Base-by-base conservation (phyloP, 1,140 invertebrate species). In the Musca domestica region DNA sequence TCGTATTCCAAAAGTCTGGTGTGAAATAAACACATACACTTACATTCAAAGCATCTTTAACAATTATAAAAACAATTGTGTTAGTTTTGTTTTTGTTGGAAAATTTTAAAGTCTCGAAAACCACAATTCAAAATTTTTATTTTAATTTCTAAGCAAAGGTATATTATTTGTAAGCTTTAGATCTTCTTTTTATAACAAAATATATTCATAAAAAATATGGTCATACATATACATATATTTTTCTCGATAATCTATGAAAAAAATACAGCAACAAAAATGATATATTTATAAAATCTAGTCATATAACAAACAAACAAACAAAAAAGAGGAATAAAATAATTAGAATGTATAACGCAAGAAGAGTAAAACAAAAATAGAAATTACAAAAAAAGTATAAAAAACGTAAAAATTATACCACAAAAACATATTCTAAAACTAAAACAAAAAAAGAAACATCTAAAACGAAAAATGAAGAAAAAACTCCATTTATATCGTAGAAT, bases 211-310 rank as follows among this genome's bases (percentile, higher is more conserved):
- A 30, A 52, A 66, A 66, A 34, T 48, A 41, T 54, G 19, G 48
- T 51, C 17, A 46, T 27, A 54, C 49, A 66, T 52, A 34, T 46
- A 41, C 34, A 41, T 41, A 41, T 34, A 34, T 61, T 61, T 61
- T 61, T 61, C 27, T 61, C 20, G 56, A 61, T 61, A 22, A 61
- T 61, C 56, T 61, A 58, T 58, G 51, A 25, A 49, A 9, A 14
- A 51, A 49, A 25, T 49, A 25, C 15, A 54, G 34, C 19, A 54
- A 22, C 30, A 46, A 46, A 51, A 54, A 66, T 20, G 65, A 52
- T 52, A 66, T 48, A 66, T 52, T 66, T 66, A 66, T 52, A 66
- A 48, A 49, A 61, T 61, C 56, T 61, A 61, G 56, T 61, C 56
- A 61, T 61, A 41, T 41, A 61, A 54, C 27, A 34, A 64, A 47